Evolutionary conservation across 2,888 invertebrate genomes (phyloP).

Genomic region (Spisula solida): DNA sequence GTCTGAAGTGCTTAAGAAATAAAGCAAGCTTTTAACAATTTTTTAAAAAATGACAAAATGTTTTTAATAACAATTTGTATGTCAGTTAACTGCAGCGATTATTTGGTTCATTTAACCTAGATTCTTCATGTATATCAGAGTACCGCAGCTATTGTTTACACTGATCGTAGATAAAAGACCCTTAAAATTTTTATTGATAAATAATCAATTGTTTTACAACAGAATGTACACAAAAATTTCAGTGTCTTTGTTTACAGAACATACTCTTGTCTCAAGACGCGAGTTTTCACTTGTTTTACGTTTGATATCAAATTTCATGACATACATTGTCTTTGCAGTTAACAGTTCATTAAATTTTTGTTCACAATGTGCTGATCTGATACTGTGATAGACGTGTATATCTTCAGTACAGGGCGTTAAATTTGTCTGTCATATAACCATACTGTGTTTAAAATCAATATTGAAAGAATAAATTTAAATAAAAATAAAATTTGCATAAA

Average conservation of each 20-base stretch:
- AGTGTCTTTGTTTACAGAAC: slow-evolving; percentile 19
- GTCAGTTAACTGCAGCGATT: neutral
- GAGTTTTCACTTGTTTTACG: slow-evolving; percentile 49
- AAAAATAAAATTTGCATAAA: neutral
- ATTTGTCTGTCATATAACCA: neutral
- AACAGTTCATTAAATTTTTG: neutral
- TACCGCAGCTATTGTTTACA: slow-evolving; percentile 11
- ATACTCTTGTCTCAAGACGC: neutral
- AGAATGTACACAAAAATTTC: slow-evolving; percentile 42
- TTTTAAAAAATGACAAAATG: neutral
- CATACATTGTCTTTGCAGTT: neutral
- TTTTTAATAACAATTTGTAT: neutral
- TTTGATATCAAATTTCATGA: neutral
- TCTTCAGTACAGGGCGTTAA: neutral
- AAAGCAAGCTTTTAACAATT: neutral
- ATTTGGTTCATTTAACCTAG: slow-evolving; percentile 19
- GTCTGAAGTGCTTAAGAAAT: neutral
- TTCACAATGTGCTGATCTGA: neutral
- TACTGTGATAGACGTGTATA: neutral
- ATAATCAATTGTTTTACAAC: slow-evolving; percentile 53
- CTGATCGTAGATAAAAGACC: neutral
- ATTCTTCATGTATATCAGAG: neutral
- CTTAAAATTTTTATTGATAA: slow-evolving; percentile 56
- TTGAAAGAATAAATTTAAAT: neutral
- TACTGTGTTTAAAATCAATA: neutral